Conservation (phyloP, 2,113 vertebrate species). For the Xyliphius kryptos region DNA sequence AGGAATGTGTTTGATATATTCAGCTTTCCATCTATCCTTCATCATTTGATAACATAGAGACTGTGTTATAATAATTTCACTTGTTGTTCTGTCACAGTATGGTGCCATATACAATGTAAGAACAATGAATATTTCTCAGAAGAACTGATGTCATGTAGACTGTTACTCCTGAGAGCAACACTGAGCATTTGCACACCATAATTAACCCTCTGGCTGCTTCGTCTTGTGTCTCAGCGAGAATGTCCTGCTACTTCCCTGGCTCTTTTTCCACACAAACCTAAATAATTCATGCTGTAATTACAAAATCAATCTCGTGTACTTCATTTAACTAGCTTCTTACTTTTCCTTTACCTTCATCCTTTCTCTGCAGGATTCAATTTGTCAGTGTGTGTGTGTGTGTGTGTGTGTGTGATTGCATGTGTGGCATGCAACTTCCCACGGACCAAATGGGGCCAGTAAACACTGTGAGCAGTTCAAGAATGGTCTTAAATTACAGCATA, state of each 20-base stretch:
- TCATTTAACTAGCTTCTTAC: too few species aligned
- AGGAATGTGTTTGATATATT: neutral
- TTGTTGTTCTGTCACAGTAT: slow-evolving; percentile 47
- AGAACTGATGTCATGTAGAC: slow-evolving; percentile 63
- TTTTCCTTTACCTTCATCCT: too few species aligned
- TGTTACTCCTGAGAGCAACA: slow-evolving; percentile 49
- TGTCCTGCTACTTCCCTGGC: neutral
- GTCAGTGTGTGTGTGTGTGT: too few species aligned
- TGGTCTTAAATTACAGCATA: too few species aligned
- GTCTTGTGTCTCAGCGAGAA: neutral
- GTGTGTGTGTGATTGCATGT: too few species aligned
- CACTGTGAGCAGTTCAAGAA: slow-evolving; percentile 1
- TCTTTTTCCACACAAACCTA: slow-evolving; percentile 10
- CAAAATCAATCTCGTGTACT: too few species aligned
- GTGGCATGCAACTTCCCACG: slow-evolving; percentile 15
- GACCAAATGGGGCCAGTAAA: slow-evolving; percentile 15
- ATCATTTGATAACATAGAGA: slow-evolving; percentile 6
- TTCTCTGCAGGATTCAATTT: too few species aligned
- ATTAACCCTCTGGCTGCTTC: slow-evolving; percentile 9
- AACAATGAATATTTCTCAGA: slow-evolving; percentile 57
- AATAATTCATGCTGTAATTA: slow-evolving; percentile 14
- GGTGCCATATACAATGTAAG: slow-evolving; percentile 53
- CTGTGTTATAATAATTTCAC: slow-evolving; percentile 18
- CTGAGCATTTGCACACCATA: slow-evolving; percentile 31
- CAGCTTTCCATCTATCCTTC: neutral